phyloP scores from a whole-genome alignment of 23 tunicate genomes.

The Ciona savignyi region DNA sequence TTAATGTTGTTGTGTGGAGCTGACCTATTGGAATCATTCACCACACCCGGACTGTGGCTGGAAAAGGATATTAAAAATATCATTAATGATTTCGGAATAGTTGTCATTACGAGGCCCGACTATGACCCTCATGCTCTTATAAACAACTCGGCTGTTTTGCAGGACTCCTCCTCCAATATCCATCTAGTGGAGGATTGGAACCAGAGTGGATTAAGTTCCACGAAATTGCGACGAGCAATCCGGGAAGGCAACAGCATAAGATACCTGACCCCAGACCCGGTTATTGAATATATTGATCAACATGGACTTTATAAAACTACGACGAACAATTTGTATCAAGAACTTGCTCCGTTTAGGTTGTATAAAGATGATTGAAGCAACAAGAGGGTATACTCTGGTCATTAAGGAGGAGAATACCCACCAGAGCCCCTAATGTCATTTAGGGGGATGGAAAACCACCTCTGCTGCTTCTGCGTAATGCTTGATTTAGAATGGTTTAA shows the following conservation, averaged over 20 bases:
- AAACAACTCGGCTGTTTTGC: conserved; percentile 11
- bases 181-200: conserved; percentile 29
- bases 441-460: too few relatives aligned
- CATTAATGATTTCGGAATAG: conserved; percentile 39
- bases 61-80: conserved; percentile 72
- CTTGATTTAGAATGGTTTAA: too few relatives aligned
- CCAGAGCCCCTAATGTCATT: too few relatives aligned
- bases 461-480: too few relatives aligned
- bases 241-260: conserved; percentile 37
- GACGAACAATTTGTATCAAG: neutral
- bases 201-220: conserved; percentile 54
- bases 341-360: conserved; percentile 36
- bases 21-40: conserved; percentile 67
- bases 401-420: too few relatives aligned
- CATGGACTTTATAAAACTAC: conserved; percentile 19
- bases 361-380: too few relatives aligned
- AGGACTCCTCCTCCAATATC: conserved; percentile 8
- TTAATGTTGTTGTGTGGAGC: conserved; percentile 71
- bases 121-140: conserved; percentile 15
- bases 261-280: conserved; percentile 55
- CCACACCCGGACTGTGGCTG: conserved; percentile 44
- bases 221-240: conserved; percentile 25
- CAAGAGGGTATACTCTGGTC: too few relatives aligned
- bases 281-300: conserved; percentile 41
- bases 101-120: conserved; percentile 39